Percentiles rank a stretch among this genome's conserved stretches.
Conservation (phyloP, 2,888 invertebrate genomes). For the Mimas tiliae region DNA sequence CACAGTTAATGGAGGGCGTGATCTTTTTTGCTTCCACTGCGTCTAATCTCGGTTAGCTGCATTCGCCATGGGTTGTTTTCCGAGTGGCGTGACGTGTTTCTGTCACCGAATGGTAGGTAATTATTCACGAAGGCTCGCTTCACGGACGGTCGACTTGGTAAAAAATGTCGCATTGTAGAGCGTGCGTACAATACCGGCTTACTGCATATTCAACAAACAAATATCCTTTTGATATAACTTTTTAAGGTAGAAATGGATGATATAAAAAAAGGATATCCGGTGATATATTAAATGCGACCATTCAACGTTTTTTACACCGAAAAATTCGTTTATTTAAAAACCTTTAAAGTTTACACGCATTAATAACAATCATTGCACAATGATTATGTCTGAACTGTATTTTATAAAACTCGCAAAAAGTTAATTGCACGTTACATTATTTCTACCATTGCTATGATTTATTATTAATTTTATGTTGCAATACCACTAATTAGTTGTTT, state of each 20-base stretch:
- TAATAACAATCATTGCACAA: neutral
- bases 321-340: neutral
- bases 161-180: constrained; percentile 49
- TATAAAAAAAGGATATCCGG: neutral
- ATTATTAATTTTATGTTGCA: constrained; percentile 45
- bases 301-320: neutral
- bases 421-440: constrained; percentile 28
- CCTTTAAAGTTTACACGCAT: neutral
- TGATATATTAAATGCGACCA: neutral
- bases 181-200: constrained; percentile 39
- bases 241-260: neutral
- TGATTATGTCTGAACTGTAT: neutral
- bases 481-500: constrained; percentile 53
- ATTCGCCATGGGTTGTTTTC: constrained; percentile 74
- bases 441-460: constrained; percentile 39
- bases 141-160: constrained; percentile 56
- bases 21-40: constrained; percentile 71
- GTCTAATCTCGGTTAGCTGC: constrained; percentile 74
- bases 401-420: neutral
- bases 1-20: constrained; percentile 76
- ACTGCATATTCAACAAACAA: constrained; percentile 8
- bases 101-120: constrained; percentile 76
- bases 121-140: constrained; percentile 75
- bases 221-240: neutral
- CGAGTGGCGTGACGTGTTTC: constrained; percentile 74